A percentile compares a stretch with the other conserved stretches of the same genome.
Evolutionary conservation across 2,888 invertebrate species (phyloP).

Genomic region (Dryocosmus kuriphilus): DNA sequence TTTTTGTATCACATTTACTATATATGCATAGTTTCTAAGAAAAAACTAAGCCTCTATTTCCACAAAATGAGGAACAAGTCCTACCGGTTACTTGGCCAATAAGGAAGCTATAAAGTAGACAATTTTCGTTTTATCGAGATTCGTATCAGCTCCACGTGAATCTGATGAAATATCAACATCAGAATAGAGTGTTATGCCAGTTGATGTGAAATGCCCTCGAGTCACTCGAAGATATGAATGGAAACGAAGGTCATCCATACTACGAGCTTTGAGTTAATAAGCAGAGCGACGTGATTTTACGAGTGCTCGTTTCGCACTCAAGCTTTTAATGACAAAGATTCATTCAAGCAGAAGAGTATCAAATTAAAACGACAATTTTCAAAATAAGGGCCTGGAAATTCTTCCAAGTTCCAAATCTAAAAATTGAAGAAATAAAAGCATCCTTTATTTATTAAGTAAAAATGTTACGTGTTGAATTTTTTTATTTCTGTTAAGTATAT

Average conservation of each 20-base stretch:
- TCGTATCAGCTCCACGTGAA: constrained; percentile 25
- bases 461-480: not conserved
- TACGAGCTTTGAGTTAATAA: constrained; percentile 36
- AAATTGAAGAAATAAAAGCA: not conserved
- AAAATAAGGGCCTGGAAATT: not conserved
- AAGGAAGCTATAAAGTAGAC: constrained; percentile 25
- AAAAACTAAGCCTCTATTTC: constrained; percentile 20
- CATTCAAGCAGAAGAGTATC: not conserved
- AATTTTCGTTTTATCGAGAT: constrained; percentile 36
- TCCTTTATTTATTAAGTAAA: not conserved
- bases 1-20: not conserved
- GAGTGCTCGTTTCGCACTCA: not conserved
- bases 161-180: constrained; percentile 36
- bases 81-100: constrained; percentile 29
- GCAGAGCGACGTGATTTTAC: constrained; percentile 12
- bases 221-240: constrained; percentile 59
- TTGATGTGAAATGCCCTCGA: not conserved
- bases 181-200: not conserved
- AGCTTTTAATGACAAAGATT: constrained; percentile 32
- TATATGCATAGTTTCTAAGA: constrained; percentile 21
- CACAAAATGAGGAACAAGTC: constrained; percentile 23
- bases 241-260: constrained; percentile 50
- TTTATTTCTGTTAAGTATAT: not conserved
- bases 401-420: too few species aligned
- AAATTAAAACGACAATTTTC: constrained; percentile 12